A percentile compares a stretch with the other conserved stretches of the same genome.
Conservation (phyloP, 1,140 invertebrate species). For the Dreissena polymorpha region DNA sequence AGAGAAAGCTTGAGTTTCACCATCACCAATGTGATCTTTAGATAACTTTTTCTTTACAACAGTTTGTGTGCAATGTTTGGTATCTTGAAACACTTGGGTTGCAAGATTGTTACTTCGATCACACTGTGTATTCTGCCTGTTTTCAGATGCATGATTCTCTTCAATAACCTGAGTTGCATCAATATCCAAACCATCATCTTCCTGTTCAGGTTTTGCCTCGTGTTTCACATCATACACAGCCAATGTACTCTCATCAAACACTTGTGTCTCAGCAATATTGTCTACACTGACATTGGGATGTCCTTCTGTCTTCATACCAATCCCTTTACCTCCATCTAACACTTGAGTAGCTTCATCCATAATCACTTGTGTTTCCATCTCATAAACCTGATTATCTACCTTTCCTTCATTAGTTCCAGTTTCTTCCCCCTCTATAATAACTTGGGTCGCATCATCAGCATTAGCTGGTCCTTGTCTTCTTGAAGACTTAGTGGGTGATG, state of each 20-base stretch:
- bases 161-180: slow-evolving; percentile 11
- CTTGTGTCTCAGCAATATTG: slow-evolving; percentile 14
- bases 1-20: too few species aligned
- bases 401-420: neutral
- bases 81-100: slow-evolving; percentile 31
- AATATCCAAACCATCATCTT: too few species aligned
- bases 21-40: neutral
- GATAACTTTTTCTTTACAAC: neutral
- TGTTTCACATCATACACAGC: slow-evolving; percentile 11
- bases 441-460: slow-evolving; percentile 59
- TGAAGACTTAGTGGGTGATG: too few species aligned
- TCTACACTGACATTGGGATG: neutral
- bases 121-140: neutral
- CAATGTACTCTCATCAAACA: slow-evolving; percentile 36
- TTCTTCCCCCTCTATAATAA: slow-evolving; percentile 49
- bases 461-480: neutral
- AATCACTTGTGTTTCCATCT: slow-evolving; percentile 31
- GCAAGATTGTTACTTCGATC: neutral
- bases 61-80: neutral
- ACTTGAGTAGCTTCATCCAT: slow-evolving; percentile 46
- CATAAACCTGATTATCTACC: neutral
- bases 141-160: neutral
- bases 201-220: too few species aligned
- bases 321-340: slow-evolving; percentile 16
- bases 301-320: too few species aligned